phyloP scores from a whole-genome alignment of 2,113 vertebrate species.

The Spheniscus mendiculus region DNA sequence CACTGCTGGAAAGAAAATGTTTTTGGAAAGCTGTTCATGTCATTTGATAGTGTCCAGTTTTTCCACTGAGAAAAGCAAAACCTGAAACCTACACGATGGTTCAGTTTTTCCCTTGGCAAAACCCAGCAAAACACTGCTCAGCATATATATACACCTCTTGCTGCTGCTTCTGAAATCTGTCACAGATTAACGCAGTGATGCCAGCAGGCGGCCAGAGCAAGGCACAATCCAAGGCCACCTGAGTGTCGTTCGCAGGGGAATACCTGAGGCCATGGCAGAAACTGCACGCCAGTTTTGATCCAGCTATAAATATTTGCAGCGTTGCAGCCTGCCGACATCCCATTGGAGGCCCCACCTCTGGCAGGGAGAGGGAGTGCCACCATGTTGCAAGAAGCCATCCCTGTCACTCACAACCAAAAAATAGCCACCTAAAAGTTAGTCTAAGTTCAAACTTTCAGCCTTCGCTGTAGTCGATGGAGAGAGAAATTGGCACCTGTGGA shows the following conservation, averaged over 20 bases:
- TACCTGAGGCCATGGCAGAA: not conserved
- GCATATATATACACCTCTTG: not conserved
- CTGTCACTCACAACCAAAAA: not conserved
- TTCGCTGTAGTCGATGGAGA: not conserved
- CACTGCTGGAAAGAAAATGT: not conserved
- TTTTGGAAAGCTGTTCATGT: not conserved
- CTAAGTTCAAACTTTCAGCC: not conserved
- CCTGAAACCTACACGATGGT: not conserved
- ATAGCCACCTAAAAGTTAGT: not conserved
- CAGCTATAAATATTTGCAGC: not conserved
- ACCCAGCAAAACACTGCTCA: not conserved
- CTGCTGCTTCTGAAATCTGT: not conserved
- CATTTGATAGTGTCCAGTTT: slow-evolving; percentile 32
- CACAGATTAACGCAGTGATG: not conserved
- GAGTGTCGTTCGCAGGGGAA: not conserved
- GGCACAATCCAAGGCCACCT: not conserved
- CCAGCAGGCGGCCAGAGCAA: not conserved
- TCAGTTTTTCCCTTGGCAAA: slow-evolving; percentile 42
- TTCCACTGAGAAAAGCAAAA: slow-evolving; percentile 48
- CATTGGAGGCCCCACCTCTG: not conserved
- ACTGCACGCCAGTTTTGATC: not conserved
- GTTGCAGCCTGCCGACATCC: not conserved
- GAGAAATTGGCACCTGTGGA: not conserved
- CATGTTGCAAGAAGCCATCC: not conserved
- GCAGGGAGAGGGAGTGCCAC: not conserved